These are phyloP conservation scores for Odobenus rosmarus DNA, from an alignment of 2,113 vertebrate species.

Conservation along the genomic window DNA sequence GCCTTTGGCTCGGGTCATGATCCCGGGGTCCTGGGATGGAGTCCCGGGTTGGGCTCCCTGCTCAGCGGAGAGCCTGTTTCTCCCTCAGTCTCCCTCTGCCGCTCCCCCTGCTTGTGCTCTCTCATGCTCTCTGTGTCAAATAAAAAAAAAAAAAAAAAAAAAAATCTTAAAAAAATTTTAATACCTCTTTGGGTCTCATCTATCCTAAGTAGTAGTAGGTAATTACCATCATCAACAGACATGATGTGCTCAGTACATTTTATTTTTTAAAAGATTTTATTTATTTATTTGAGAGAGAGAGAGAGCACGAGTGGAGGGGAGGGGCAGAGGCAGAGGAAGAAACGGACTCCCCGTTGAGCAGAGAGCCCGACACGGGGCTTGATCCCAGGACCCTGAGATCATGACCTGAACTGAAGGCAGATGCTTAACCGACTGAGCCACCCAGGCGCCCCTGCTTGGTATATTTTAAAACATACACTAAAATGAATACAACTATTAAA, in stretches of 20 bases:
- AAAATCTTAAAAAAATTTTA: neutral
- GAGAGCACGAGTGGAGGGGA: neutral
- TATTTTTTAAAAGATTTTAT: neutral
- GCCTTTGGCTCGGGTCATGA: neutral
- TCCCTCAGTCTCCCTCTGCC: too few species aligned
- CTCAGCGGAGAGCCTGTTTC: too few species aligned
- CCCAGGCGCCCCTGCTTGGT: neutral
- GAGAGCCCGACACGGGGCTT: neutral
- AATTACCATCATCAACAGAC: neutral
- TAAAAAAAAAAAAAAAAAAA: too few species aligned
- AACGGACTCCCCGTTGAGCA: neutral
- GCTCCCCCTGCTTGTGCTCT: too few species aligned
- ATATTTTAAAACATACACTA: conserved; percentile 10
- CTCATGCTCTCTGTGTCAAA: too few species aligned
- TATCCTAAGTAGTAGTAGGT: conserved; percentile 32
- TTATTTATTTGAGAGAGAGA: neutral
- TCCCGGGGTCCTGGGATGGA: too few species aligned
- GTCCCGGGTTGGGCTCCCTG: too few species aligned
- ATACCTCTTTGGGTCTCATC: conserved; percentile 14
- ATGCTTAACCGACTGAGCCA: neutral
- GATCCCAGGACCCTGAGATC: neutral
- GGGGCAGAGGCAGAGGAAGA: neutral
- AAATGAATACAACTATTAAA: neutral
- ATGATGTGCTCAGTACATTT: neutral
- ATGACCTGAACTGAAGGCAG: neutral